Evolutionary conservation across 2,797 vertebrate genomes (phyloP).

Genomic region (Bryconaethiops microstoma): DNA sequence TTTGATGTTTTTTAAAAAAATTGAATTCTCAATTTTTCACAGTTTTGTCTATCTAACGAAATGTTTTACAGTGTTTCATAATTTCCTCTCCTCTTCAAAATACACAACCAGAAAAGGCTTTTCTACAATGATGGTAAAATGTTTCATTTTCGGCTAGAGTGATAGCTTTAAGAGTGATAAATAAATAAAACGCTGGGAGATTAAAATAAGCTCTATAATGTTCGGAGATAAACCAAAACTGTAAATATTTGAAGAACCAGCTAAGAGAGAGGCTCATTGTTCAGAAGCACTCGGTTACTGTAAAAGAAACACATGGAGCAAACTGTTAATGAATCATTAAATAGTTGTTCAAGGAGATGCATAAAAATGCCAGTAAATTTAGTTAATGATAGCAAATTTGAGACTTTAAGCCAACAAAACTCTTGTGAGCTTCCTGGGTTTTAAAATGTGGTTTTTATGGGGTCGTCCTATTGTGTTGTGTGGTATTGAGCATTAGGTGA

Average conservation of each 20-base stretch:
- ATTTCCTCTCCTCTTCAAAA: no score
- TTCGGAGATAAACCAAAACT: background rate
- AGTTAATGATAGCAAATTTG: conserved; percentile 26
- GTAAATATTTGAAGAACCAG: background rate
- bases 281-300: conserved; percentile 35
- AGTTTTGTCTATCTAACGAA: no score
- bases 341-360: background rate
- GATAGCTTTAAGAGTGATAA: no score
- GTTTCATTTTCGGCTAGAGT: no score
- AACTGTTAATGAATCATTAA: conserved; percentile 24
- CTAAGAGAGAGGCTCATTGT: conserved; percentile 5
- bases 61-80: no score
- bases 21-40: no score
- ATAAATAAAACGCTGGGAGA: no score
- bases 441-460: conserved; percentile 31
- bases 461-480: conserved; percentile 40
- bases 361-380: conserved; percentile 26
- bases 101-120: no score
- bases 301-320: conserved; percentile 19
- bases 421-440: conserved; percentile 22
- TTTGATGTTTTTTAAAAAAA: no score
- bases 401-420: conserved; percentile 40
- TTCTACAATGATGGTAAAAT: background rate
- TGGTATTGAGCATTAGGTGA: conserved; percentile 42
- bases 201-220: background rate